Conservation (phyloP, 2,113 vertebrate genomes). For the Sphyrna mokarran region DNA sequence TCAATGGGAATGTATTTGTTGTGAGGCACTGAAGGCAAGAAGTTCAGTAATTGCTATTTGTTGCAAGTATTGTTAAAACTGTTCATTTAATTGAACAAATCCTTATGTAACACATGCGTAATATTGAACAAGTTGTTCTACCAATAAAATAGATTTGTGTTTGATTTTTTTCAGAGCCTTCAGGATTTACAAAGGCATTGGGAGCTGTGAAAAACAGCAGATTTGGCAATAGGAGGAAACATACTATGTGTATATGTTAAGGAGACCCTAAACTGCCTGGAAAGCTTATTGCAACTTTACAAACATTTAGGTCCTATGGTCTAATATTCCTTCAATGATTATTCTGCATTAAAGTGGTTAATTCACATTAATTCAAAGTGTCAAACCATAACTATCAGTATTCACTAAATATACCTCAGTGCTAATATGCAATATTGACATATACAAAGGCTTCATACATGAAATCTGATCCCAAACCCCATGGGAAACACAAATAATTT, state of each 20-base stretch:
- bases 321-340: background rate
- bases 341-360: background rate
- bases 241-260: background rate
- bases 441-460: background rate
- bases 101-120: background rate
- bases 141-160: slow-evolving; percentile 6
- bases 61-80: slow-evolving; percentile 1
- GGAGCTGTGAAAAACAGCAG: background rate
- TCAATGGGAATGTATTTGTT: background rate
- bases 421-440: background rate
- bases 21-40: background rate
- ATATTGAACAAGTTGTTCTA: background rate
- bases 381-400: background rate
- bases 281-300: background rate
- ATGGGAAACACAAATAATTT: background rate
- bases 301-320: background rate
- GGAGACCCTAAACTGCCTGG: background rate
- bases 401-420: background rate
- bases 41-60: background rate
- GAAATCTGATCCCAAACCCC: background rate
- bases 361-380: background rate
- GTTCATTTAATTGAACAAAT: background rate
- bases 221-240: background rate
- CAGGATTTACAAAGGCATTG: background rate
- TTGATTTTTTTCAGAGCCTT: background rate